Evolutionary conservation across 2,888 invertebrate genomes (phyloP).

Genomic region (Charanyca ferruginea): DNA sequence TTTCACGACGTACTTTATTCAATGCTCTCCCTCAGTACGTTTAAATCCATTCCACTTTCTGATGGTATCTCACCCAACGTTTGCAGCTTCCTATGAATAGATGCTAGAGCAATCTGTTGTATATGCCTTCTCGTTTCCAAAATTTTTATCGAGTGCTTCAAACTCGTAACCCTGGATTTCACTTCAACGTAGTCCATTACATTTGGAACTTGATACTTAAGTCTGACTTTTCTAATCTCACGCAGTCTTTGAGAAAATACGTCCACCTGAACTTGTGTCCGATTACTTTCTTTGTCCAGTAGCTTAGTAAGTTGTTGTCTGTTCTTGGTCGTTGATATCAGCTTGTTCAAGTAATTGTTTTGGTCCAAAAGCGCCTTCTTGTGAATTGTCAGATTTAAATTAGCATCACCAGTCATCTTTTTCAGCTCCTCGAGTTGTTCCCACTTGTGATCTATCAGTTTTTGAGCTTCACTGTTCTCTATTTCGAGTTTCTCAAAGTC

Average conservation of each 20-base stretch:
- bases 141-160: slow-evolving; percentile 82
- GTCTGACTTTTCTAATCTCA: slow-evolving; percentile 80
- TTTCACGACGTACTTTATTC: too few relatives aligned
- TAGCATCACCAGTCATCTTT: slow-evolving; percentile 91
- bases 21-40: too few relatives aligned
- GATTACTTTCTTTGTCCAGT: slow-evolving; percentile 84
- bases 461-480: slow-evolving; percentile 89
- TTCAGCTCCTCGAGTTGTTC: slow-evolving; percentile 90
- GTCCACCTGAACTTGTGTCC: slow-evolving; percentile 78
- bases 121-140: slow-evolving; percentile 80
- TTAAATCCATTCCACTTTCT: neutral
- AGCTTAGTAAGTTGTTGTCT: slow-evolving; percentile 82
- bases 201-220: slow-evolving; percentile 89
- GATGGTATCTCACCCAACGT: slow-evolving; percentile 37
- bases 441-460: slow-evolving; percentile 90
- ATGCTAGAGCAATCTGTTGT: slow-evolving; percentile 81
- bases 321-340: slow-evolving; percentile 81
- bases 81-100: slow-evolving; percentile 77
- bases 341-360: slow-evolving; percentile 80
- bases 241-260: slow-evolving; percentile 78
- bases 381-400: slow-evolving; percentile 89
- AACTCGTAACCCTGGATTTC: slow-evolving; percentile 86
- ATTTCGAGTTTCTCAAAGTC: slow-evolving; percentile 93
- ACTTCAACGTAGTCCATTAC: slow-evolving; percentile 91
- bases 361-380: slow-evolving; percentile 91